Conservation (phyloP, 2,113 vertebrate species). For the Geococcyx californianus region DNA sequence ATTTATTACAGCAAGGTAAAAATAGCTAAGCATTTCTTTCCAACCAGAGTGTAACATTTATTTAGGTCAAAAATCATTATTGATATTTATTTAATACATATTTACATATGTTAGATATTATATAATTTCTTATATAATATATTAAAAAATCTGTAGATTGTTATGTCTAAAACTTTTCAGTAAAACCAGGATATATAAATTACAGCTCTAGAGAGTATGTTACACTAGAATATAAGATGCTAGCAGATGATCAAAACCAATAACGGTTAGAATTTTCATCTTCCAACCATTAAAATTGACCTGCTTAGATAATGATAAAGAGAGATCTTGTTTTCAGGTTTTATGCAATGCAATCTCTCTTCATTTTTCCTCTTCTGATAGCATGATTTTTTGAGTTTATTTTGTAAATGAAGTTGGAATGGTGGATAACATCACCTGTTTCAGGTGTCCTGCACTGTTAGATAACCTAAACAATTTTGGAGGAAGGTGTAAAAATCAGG, state of each 20-base stretch:
- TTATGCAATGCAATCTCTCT: background rate
- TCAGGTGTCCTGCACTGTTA: background rate
- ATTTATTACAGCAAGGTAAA: background rate
- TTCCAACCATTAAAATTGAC: background rate
- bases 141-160: background rate
- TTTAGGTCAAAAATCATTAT: no score
- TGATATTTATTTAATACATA: no score
- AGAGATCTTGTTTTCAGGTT: background rate
- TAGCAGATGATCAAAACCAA: background rate
- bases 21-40: background rate
- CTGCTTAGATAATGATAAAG: background rate
- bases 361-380: background rate
- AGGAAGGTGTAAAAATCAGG: background rate
- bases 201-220: background rate
- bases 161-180: background rate
- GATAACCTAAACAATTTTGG: background rate
- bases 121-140: no score
- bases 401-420: background rate
- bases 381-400: accelerated
- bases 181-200: background rate
- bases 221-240: background rate
- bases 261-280: background rate
- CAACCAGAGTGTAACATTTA: background rate
- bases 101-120: no score
- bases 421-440: background rate